These are phyloP conservation scores for Mirza zaza DNA, from an alignment of 2,113 vertebrate genomes.

Conservation along the genomic window DNA sequence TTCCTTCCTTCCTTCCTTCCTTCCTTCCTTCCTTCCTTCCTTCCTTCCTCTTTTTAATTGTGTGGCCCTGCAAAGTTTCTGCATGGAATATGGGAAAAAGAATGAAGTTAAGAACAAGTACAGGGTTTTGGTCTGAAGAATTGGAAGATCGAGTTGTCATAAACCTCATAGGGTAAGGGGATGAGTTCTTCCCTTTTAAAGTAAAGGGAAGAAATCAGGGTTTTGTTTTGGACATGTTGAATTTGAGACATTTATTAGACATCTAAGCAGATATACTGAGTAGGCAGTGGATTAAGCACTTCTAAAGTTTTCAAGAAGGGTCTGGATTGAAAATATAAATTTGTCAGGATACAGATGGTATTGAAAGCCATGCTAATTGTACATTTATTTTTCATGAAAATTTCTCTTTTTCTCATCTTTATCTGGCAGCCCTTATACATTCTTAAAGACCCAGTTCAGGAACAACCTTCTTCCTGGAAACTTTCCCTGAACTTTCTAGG, in stretches of 20 bases:
- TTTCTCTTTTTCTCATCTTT: neutral
- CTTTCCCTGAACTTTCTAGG: neutral
- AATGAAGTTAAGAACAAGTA: neutral
- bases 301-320: neutral
- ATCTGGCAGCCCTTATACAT: neutral
- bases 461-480: neutral
- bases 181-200: neutral
- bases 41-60: neutral
- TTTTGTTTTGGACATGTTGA: neutral
- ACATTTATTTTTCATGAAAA: neutral
- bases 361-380: neutral
- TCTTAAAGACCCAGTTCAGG: neutral
- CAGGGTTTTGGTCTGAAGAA: neutral
- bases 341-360: neutral
- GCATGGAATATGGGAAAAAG: neutral
- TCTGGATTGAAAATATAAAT: neutral
- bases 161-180: neutral
- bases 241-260: neutral
- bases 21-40: no score
- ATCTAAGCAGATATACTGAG: neutral
- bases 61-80: neutral
- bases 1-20: no score
- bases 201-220: neutral
- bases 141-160: neutral
- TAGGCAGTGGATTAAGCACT: neutral